Evolutionary conservation across 2,888 invertebrate species (phyloP).

Genomic region (Coleophora deauratella): DNA sequence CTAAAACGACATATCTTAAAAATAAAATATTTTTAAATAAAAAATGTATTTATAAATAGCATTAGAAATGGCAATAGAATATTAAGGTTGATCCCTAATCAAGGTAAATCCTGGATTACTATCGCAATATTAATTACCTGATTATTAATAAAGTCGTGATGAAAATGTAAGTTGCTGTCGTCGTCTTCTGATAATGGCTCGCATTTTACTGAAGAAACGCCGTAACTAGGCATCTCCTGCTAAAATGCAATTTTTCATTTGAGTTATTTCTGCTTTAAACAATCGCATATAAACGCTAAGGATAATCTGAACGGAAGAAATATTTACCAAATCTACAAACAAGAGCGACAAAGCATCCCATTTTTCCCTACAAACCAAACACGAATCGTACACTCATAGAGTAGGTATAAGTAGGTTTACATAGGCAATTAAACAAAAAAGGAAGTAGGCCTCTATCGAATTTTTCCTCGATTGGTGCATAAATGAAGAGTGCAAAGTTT

Average conservation of each 20-base stretch:
- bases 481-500: slow-evolving; percentile 61
- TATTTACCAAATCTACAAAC: no score
- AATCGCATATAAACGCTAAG: no score
- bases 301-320: no score
- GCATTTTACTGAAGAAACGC: slow-evolving; percentile 43
- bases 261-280: background rate
- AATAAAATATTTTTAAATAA: no score
- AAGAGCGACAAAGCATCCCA: no score
- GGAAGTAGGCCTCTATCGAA: slow-evolving; percentile 68
- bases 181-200: slow-evolving; percentile 57
- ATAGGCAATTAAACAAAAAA: slow-evolving; percentile 68
- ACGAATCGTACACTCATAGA: slow-evolving; percentile 36
- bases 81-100: no score
- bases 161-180: slow-evolving; percentile 40
- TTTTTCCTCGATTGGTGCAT: slow-evolving; percentile 67
- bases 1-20: no score
- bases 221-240: slow-evolving; percentile 57
- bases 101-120: no score
- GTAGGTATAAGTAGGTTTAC: slow-evolving; percentile 47
- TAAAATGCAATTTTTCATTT: slow-evolving; percentile 1
- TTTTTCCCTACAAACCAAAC: background rate
- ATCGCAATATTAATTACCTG: slow-evolving; percentile 33
- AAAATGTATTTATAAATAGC: no score
- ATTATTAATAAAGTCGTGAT: slow-evolving; percentile 32
- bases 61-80: no score